Evolutionary conservation across 2,888 invertebrate species (phyloP), one percentile per base, ranked within the genome.

Genomic region (Drosophila neonasuta): DNA sequence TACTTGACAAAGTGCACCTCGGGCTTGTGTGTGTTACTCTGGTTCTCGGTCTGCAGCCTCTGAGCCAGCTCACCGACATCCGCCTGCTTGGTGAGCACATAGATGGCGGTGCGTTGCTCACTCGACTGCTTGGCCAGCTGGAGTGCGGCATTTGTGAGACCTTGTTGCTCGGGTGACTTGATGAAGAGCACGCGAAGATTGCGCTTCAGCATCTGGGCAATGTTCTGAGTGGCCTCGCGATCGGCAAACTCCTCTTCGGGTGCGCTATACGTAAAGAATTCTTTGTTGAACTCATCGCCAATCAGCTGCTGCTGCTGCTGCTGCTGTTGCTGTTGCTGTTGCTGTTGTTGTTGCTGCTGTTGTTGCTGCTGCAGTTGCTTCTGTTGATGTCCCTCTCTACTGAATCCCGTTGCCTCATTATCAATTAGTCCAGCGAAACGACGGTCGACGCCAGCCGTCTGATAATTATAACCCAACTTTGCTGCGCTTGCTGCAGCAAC

Each of bases 1-100:
- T 89, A 89, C 60, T 89, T 88, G 57, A 89, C 80, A 13, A 89
- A 89, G 52, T 88, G 88, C 55, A 89, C 88, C 77, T 89, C 88
- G 20, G 88, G 88, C 67, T 89, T 89, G 32, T 75, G 82, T 9
- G 77, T 66, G 7, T 75, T 73, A 20, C 59, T 57, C 49, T 73
- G 77, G 45, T 58, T 70, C 48, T 86, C 74, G 10, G 65, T 62
- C 50, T 87, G 84, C 54, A 89, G 55, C 11, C 87, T 78, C 41
- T 88, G 79, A 1, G 87, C 78, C 49, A 88, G 61, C 32, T 86
- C 70, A 3, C 78, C 79, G 11, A 79, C 57, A 59, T 89, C 89
- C 24, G 82, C 77, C 66, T 89, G 83, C 71, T 89, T 89, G 69
- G 79, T 87, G 9, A 89, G 77, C 11, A 89, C 89, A 55, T 89